Percentiles rank a stretch among this genome's conserved stretches.
Evolutionary conservation across 2,888 invertebrate genomes (phyloP).

Genomic region (Zygogramma bicolorata): DNA sequence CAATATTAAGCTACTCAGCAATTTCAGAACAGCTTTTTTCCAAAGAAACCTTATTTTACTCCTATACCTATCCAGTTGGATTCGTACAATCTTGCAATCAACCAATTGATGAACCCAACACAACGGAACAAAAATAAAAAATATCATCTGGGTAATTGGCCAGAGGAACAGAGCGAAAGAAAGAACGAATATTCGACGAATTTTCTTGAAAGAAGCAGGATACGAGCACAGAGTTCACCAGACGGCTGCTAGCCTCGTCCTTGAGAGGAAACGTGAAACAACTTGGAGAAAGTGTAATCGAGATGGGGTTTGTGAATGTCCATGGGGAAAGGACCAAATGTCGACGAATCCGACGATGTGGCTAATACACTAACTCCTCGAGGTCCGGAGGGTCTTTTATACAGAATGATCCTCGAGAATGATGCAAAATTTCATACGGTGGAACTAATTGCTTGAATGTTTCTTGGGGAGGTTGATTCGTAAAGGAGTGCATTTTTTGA

Average conservation of each 20-base stretch:
- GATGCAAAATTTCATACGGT: neutral
- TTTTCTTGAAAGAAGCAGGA: neutral
- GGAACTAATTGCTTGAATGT: too few species aligned
- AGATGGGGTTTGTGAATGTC: neutral
- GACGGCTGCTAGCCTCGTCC: neutral
- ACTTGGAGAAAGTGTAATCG: neutral
- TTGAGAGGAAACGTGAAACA: neutral
- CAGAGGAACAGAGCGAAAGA: neutral
- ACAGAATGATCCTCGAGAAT: neutral
- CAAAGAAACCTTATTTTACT: too few species aligned
- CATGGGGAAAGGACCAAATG: neutral
- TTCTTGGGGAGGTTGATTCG: too few species aligned
- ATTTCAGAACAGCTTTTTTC: too few species aligned
- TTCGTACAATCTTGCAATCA: too few species aligned
- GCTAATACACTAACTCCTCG: neutral
- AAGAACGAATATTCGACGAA: neutral
- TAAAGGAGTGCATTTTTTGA: too few species aligned
- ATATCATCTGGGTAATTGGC: neutral
- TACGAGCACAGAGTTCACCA: neutral
- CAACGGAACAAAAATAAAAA: too few species aligned
- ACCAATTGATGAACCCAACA: too few species aligned
- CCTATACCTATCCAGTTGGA: too few species aligned
- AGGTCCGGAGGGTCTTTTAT: too few species aligned
- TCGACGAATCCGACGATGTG: neutral
- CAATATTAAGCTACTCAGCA: too few species aligned